A percentile compares a stretch with the other conserved stretches of the same genome.
phyloP scores from a whole-genome alignment of 2,888 invertebrate genomes.

The Scaeva pyrastri region DNA sequence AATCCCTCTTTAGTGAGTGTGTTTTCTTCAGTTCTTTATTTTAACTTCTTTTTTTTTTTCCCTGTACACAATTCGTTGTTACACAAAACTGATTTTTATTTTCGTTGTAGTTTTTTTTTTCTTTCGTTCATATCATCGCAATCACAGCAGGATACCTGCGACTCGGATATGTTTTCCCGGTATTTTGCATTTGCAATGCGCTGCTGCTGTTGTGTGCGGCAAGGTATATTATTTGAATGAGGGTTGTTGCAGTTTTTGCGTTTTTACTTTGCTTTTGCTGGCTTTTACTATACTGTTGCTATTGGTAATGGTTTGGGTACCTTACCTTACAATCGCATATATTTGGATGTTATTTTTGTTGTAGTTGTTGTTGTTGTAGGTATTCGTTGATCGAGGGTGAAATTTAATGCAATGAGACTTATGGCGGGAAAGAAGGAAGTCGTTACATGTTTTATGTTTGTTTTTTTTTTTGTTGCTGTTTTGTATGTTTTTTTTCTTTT shows the following conservation, averaged over 20 bases:
- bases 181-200: constrained; percentile 68
- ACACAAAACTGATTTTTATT: constrained; percentile 26
- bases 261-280: constrained; percentile 32
- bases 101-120: constrained; percentile 31
- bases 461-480: not conserved
- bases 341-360: constrained; percentile 14
- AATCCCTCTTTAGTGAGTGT: constrained; percentile 53
- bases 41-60: constrained; percentile 23
- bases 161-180: constrained; percentile 56
- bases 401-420: constrained; percentile 63
- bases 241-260: constrained; percentile 72
- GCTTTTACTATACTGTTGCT: constrained; percentile 57
- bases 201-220: not conserved
- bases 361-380: not conserved
- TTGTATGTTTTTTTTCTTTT: not conserved
- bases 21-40: constrained; percentile 29
- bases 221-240: constrained; percentile 41
- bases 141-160: constrained; percentile 74
- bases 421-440: constrained; percentile 70
- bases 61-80: constrained; percentile 29
- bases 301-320: constrained; percentile 40
- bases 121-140: constrained; percentile 50
- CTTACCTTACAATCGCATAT: too few species aligned
- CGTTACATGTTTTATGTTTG: not conserved
- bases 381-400: constrained; percentile 65